Base-by-base conservation (phyloP, 2,797 vertebrate genomes). In the Gobionotothen gibberifrons region DNA sequence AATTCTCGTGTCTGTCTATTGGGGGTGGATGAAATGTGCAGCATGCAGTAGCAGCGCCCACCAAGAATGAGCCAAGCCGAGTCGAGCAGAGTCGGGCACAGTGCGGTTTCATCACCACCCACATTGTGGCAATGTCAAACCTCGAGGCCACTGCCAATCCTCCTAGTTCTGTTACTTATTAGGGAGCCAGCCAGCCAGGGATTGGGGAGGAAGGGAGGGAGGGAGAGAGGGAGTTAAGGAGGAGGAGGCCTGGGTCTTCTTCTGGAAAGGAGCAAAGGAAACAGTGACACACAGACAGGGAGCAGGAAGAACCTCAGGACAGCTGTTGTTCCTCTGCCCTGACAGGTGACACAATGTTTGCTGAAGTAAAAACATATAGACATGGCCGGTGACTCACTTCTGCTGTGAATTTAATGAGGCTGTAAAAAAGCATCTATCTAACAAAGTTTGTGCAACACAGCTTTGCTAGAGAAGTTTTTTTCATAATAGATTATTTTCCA, bases 71-170 rank as follows among this genome's bases (percentile, higher is more conserved):
- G 89, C 83, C 87, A 85, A 90, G 89, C 85, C 56, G 67, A 90
- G 87, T 81, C 56, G 73, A 86, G 89, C 83, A 55, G 86, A 87
- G 89, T 88, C 78, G 79, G 78, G 76, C 85, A 87, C 86, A 85
- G 81, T 81, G 85, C 86, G 87, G 91, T 93, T 93, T 92, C 88
- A 90, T 93, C 90, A 91, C 90, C 93, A 89, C 92, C 93, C 92
- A 93, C 91, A 91, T 81, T 88, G 89, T 89, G 91, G 87, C 91
- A 89, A 92, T 91, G 92, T 94, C 90, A 92, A 83, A 91, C 87
- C 89, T 85, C 21, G 68, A 85, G 89, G 89, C 89, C 89, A 82
- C 81, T 86, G 81, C 93, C 93, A 90, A 86, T 90, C 85, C 88
- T 76, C 67, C 85, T 76, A 74, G 87, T 85, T 85, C 82, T 91